Conservation (phyloP, 2,888 invertebrate species). For the Cyclophora albipunctata region DNA sequence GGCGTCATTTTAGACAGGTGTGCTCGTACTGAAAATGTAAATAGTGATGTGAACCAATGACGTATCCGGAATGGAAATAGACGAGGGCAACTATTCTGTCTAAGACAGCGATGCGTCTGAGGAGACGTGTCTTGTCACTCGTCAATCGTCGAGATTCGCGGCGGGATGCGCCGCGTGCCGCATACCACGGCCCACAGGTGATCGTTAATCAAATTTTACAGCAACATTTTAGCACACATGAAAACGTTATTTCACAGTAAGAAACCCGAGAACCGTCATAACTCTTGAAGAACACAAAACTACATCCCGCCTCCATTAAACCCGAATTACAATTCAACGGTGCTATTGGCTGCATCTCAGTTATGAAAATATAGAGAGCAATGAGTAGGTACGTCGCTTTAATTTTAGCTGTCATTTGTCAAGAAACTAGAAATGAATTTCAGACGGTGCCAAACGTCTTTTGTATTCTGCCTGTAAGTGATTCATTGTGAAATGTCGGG, state of each 20-base stretch:
- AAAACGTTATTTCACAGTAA: background rate
- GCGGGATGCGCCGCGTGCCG: conserved; percentile 9
- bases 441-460: conserved; percentile 55
- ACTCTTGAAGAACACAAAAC: background rate
- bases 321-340: conserved; percentile 2
- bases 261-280: conserved; percentile 3
- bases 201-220: background rate
- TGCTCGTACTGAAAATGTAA: conserved; percentile 33
- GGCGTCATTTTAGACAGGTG: conserved; percentile 45
- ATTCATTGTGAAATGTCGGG: conserved; percentile 37
- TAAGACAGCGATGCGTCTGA: conserved; percentile 24
- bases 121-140: conserved; percentile 25
- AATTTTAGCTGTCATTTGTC: conserved; percentile 63
- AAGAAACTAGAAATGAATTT: conserved; percentile 42
- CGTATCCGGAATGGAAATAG: conserved; percentile 30
- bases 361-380: conserved; percentile 23
- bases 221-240: background rate
- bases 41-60: conserved; percentile 27
- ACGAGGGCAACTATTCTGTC: conserved; percentile 31
- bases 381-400: conserved; percentile 42
- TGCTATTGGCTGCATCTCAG: conserved; percentile 20
- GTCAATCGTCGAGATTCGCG: conserved; percentile 20
- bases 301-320: conserved; percentile 4
- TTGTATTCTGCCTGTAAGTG: conserved; percentile 43
- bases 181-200: background rate